Evolutionary conservation across 2,888 invertebrate genomes (phyloP).

Genomic region (Colletes collaris): DNA sequence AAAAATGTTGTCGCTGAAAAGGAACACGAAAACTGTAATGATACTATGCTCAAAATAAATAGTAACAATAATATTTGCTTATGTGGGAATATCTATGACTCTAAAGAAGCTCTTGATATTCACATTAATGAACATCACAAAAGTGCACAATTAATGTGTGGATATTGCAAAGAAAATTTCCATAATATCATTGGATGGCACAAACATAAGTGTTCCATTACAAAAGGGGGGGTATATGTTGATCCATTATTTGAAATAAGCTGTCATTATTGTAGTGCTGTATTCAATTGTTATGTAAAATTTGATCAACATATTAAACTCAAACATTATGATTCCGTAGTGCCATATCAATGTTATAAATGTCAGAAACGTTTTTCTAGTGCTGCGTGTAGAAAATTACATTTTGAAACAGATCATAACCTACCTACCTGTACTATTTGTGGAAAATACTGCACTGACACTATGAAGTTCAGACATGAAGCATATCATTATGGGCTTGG

Average conservation of each 20-base stretch:
- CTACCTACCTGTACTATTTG: constrained; percentile 58
- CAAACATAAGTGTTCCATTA: constrained; percentile 66
- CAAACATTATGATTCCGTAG: constrained; percentile 59
- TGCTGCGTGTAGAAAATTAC: constrained; percentile 53
- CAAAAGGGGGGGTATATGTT: constrained; percentile 32
- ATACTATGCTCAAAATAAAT: neutral
- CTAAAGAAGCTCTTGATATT: constrained; percentile 46
- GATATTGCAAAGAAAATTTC: constrained; percentile 70
- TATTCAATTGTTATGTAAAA: constrained; percentile 48
- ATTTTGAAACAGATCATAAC: constrained; percentile 64
- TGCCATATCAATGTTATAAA: constrained; percentile 68
- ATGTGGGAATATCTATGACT: constrained; percentile 68
- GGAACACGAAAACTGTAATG: neutral
- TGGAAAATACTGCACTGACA: constrained; percentile 29
- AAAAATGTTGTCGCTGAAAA: neutral
- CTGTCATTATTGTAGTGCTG: constrained; percentile 62
- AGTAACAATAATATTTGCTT: constrained; percentile 20
- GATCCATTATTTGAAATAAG: constrained; percentile 52
- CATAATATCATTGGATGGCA: constrained; percentile 51
- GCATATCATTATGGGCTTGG: constrained; percentile 77
- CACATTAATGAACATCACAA: constrained; percentile 58
- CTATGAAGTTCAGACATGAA: constrained; percentile 60
- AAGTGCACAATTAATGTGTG: constrained; percentile 60
- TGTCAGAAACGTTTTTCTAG: constrained; percentile 68
- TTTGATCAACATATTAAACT: constrained; percentile 71